Percentiles rank a stretch among this genome's conserved stretches.
These are phyloP conservation scores for Neosalanx taihuensis DNA, from an alignment of 2,797 vertebrate genomes.

Conservation along the genomic window DNA sequence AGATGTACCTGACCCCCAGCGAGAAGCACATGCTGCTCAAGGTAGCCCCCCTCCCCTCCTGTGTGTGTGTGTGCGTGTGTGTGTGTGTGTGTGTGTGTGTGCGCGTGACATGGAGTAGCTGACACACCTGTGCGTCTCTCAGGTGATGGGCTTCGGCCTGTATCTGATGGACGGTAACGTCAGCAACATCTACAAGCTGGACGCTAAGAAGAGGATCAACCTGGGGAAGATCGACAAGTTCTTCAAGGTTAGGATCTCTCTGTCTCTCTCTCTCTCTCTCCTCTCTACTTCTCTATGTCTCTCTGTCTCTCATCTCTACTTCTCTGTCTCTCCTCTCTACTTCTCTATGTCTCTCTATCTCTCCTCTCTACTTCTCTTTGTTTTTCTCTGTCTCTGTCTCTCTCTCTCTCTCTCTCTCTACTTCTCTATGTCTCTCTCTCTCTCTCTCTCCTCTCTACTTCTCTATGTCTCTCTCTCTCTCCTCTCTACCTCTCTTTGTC, in stretches of 20 bases:
- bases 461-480: background rate
- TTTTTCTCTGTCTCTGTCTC: background rate
- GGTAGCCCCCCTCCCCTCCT: constrained; percentile 57
- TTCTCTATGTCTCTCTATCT: background rate
- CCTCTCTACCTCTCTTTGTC: background rate
- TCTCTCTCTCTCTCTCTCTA: background rate
- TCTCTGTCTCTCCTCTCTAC: no score
- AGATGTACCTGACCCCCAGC: constrained; percentile 95
- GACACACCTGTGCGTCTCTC: constrained; percentile 10
- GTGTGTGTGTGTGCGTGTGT: constrained; percentile 42
- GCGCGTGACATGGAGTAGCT: background rate
- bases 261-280: background rate
- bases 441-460: background rate
- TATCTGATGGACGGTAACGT: constrained; percentile 95
- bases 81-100: constrained; percentile 3
- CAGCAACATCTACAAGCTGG: constrained; percentile 97
- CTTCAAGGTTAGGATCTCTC: constrained; percentile 81
- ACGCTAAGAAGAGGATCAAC: constrained; percentile 98
- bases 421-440: background rate
- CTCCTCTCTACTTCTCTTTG: background rate
- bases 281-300: background rate
- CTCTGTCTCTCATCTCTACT: background rate
- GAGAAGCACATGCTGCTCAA: constrained; percentile 99
- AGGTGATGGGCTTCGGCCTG: constrained; percentile 99
- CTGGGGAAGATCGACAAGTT: constrained; percentile 96